Percentiles rank a stretch among this genome's conserved stretches.
Evolutionary conservation across 2,888 invertebrate species (phyloP).

Genomic region (Ophonus ardosiacus): DNA sequence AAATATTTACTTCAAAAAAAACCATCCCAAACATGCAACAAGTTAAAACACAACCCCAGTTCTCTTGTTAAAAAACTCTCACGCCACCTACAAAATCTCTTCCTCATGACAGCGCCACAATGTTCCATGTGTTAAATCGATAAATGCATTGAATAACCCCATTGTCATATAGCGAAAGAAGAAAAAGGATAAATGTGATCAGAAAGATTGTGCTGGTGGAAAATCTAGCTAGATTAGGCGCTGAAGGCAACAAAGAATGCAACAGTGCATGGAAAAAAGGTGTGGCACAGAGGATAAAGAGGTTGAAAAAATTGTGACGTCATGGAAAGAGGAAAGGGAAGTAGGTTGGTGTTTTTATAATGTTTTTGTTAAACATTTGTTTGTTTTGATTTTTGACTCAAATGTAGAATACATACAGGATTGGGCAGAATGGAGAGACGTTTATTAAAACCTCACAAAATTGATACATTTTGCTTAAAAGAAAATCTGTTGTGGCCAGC

Average conservation of each 20-base stretch:
- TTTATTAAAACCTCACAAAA: no score
- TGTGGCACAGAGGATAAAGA: slow-evolving; percentile 43
- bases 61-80: slow-evolving; percentile 23
- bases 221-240: slow-evolving; percentile 46
- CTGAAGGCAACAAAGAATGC: slow-evolving; percentile 52
- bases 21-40: slow-evolving; percentile 20
- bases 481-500: no score
- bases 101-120: slow-evolving; percentile 41
- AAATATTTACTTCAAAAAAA: neutral
- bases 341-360: neutral
- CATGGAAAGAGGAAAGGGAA: neutral
- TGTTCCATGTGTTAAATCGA: slow-evolving; percentile 53
- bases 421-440: no score
- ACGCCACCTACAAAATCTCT: slow-evolving; percentile 14
- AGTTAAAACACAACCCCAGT: slow-evolving; percentile 23
- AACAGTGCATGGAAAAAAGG: slow-evolving; percentile 62
- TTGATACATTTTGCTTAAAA: no score
- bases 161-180: slow-evolving; percentile 29
- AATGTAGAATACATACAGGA: no score
- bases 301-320: slow-evolving; percentile 15
- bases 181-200: slow-evolving; percentile 29
- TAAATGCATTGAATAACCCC: slow-evolving; percentile 56
- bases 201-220: slow-evolving; percentile 6
- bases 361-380: neutral
- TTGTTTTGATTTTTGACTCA: neutral